These are phyloP conservation scores for Stenichneumon culpator DNA, from an alignment of 2,888 invertebrate genomes.

Conservation along the genomic window DNA sequence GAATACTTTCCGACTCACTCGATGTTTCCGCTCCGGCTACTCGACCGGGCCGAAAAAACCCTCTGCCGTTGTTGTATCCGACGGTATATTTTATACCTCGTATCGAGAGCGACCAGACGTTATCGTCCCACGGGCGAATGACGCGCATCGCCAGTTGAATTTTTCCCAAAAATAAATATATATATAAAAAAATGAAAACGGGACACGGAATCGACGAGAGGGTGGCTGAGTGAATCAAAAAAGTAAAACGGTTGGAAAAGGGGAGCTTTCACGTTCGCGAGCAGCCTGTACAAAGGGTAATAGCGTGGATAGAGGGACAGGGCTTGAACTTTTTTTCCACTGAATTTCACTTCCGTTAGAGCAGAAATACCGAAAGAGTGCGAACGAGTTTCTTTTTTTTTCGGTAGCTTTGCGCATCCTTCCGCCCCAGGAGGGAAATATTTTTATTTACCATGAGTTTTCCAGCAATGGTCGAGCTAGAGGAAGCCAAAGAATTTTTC, in stretches of 20 bases:
- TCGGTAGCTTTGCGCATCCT: constrained; percentile 10
- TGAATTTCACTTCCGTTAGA: constrained; percentile 30
- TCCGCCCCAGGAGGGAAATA: constrained; percentile 2
- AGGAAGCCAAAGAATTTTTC: neutral
- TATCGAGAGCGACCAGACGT: constrained; percentile 44
- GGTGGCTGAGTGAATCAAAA: constrained; percentile 24
- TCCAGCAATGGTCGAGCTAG: neutral
- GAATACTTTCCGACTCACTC: constrained; percentile 45
- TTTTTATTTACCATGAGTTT: neutral
- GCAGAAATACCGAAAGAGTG: constrained; percentile 12
- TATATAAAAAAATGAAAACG: constrained; percentile 19
- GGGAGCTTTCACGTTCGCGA: constrained; percentile 11
- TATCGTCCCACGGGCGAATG: constrained; percentile 43
- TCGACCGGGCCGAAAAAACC: constrained; percentile 26
- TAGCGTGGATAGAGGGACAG: constrained; percentile 14
- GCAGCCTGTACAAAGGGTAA: constrained; percentile 27
- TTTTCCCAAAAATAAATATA: constrained; percentile 15
- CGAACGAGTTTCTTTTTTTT: constrained; percentile 8
- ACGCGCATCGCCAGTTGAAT: constrained; percentile 22
- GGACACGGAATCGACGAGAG: neutral
- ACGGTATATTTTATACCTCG: constrained; percentile 26
- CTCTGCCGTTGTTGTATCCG: constrained; percentile 17
- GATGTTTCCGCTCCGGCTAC: constrained; percentile 41
- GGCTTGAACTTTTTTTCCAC: constrained; percentile 20
- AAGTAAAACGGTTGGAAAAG: constrained; percentile 22